Conservation (phyloP, 1,140 invertebrate species). For the Lucilia cuprina region DNA sequence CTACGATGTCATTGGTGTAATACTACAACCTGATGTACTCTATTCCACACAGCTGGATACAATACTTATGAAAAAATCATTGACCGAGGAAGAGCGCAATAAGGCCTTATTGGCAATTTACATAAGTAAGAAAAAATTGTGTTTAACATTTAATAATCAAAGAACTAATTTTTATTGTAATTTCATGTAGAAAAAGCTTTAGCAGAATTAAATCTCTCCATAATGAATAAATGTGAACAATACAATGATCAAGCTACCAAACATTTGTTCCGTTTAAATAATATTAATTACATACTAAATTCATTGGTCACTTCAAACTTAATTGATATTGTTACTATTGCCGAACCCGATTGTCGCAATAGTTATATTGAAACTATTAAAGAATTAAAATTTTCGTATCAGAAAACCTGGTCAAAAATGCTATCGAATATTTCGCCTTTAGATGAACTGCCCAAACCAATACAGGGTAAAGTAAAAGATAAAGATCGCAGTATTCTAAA, state of each 20-base stretch:
- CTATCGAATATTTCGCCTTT: slow-evolving; percentile 73
- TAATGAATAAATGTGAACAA: slow-evolving; percentile 85
- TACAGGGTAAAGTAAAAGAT: slow-evolving; percentile 80
- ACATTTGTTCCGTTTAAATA: slow-evolving; percentile 89
- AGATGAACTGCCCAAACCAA: slow-evolving; percentile 71
- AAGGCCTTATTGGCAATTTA: slow-evolving; percentile 77
- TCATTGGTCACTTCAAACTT: slow-evolving; percentile 84
- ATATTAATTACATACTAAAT: slow-evolving; percentile 92
- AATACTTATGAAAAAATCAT: slow-evolving; percentile 64
- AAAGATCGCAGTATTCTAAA: slow-evolving; percentile 91
- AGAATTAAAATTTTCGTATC: slow-evolving; percentile 58
- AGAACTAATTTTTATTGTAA: background rate
- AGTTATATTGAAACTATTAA: slow-evolving; percentile 78
- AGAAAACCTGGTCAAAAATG: slow-evolving; percentile 77
- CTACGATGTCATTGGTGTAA: slow-evolving; percentile 74
- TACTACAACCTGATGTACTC: slow-evolving; percentile 69
- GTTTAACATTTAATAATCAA: background rate
- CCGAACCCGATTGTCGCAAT: slow-evolving; percentile 83
- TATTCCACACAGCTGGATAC: slow-evolving; percentile 65
- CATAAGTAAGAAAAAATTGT: slow-evolving; percentile 68
- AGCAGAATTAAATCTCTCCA: slow-evolving; percentile 81
- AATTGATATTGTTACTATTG: slow-evolving; percentile 78
- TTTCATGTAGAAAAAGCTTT: slow-evolving; percentile 79
- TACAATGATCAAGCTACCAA: slow-evolving; percentile 83
- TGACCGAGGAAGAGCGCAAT: slow-evolving; percentile 65